These are phyloP conservation scores for Passer domesticus DNA, from an alignment of 2,113 vertebrate species.

Conservation along the genomic window DNA sequence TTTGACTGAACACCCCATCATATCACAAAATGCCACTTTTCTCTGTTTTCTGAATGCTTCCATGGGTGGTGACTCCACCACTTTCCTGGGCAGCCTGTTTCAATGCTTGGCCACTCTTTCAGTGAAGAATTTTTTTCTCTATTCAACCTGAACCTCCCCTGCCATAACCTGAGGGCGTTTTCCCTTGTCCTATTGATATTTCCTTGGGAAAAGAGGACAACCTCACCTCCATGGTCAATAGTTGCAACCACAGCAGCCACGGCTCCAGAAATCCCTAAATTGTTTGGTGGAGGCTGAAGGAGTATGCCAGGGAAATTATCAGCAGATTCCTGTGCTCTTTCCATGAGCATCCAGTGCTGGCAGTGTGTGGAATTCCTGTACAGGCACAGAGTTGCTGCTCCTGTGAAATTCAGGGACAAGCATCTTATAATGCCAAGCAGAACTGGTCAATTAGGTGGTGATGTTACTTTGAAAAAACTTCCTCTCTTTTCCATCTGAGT, in stretches of 20 bases:
- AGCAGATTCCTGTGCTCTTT: neutral
- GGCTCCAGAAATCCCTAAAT: neutral
- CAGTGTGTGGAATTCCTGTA: neutral
- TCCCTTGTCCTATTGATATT: neutral
- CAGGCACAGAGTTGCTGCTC: neutral
- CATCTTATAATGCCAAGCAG: neutral
- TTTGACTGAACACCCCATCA: neutral
- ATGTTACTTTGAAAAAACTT: neutral
- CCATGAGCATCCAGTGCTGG: neutral
- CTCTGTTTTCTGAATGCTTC: neutral
- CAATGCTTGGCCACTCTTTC: neutral
- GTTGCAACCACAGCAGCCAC: neutral
- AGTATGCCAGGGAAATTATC: neutral
- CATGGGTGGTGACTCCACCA: too few relatives aligned
- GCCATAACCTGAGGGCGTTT: rapidly evolving
- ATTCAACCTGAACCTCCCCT: neutral
- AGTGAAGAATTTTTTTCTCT: neutral
- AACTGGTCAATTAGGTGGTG: neutral
- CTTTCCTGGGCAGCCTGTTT: neutral
- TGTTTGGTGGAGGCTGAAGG: neutral
- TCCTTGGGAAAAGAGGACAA: neutral
- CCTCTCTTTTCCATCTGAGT: neutral
- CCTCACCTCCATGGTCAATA: neutral
- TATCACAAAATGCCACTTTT: rapidly evolving
- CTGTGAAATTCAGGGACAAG: neutral